Conservation (phyloP, 2,888 invertebrate genomes). For the Dastarcus helophoroides region DNA sequence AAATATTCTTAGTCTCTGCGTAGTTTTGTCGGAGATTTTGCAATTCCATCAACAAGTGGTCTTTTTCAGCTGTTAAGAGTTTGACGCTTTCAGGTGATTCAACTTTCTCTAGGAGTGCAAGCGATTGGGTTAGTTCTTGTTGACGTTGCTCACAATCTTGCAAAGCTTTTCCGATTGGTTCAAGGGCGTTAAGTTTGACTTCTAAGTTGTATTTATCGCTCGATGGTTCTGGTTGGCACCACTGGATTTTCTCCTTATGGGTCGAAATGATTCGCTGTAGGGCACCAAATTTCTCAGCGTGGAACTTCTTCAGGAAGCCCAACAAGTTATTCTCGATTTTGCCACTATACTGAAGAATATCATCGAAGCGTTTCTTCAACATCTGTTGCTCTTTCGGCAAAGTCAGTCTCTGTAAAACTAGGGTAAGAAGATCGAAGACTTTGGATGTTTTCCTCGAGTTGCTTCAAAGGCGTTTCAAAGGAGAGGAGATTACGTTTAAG, state of each 20-base stretch:
- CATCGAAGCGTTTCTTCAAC: conserved; percentile 74
- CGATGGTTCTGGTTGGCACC: conserved; percentile 82
- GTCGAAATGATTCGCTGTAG: conserved; percentile 70
- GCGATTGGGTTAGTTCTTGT: conserved; percentile 56
- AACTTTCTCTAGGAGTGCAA: conserved; percentile 58
- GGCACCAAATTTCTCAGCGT: conserved; percentile 72
- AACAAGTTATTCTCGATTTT: conserved; percentile 71
- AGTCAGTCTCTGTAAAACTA: conserved; percentile 62
- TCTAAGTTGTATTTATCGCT: conserved; percentile 88
- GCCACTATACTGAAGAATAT: conserved; percentile 62
- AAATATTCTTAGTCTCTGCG: conserved; percentile 51
- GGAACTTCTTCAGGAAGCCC: conserved; percentile 75
- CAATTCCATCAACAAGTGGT: conserved; percentile 58
- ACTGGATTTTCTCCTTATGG: conserved; percentile 77
- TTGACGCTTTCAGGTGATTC: conserved; percentile 60
- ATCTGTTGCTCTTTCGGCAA: conserved; percentile 72
- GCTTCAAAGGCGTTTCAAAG: conserved; percentile 55
- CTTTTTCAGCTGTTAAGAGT: conserved; percentile 56
- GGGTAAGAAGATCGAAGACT: conserved; percentile 65
- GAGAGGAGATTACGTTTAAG: conserved; percentile 60
- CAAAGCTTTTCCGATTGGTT: conserved; percentile 63
- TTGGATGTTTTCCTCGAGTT: conserved; percentile 55
- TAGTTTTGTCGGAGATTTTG: conserved; percentile 57
- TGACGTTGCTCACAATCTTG: conserved; percentile 58
- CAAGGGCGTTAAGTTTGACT: conserved; percentile 72